Base-by-base conservation (phyloP, 2,797 vertebrate genomes). In the Danio albolineatus region DNA sequence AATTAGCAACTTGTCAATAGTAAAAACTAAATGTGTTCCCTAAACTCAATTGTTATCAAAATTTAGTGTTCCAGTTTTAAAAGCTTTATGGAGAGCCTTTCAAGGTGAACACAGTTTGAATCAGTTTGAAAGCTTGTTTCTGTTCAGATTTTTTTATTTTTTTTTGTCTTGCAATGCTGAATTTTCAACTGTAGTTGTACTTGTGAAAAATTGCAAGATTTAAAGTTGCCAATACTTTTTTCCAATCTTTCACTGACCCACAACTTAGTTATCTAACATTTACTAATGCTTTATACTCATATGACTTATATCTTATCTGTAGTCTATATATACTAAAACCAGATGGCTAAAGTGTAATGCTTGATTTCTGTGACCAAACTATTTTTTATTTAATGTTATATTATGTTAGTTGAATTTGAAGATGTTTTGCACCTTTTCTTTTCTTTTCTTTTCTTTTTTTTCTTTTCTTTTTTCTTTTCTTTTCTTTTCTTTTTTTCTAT, bases 281-380 rank as follows among this genome's bases (percentile, higher is more conserved):
- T 5, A 19, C 39, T 43, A 13, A 67, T 67, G 21, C 46, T 67
- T 36, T 49, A 56, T 12, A 59, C 10, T 59, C 28, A 69, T n/a
- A 38, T 53, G 53, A 17, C 19, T 19, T 28, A 10, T 43, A 53
- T 53, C 12, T 10, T 61, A 28, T 28, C 28, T 28, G 28, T 28
- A 54, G 38, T 46, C 17, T 21, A 19, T 73, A 17, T 38, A 51
- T 65, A 39, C 19, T 76, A 7, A 41, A 75, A 54, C 73, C 49
- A 64, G 48, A 54, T 54, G 60, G 38, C 38, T 19, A 65, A 43
- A 41, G 54, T n/a, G 8, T 5, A 54, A 56, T 64, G 39, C 17
- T 44, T 76, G 49, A 54, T 64, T 28, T 49, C 21, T 67, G 1
- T 67, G 44, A 62, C 6, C n/a, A 54, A 44, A 61, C 43, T 9